Percentiles rank a stretch among this genome's conserved stretches.
phyloP scores from a whole-genome alignment of 2,113 vertebrate genomes.

The Nannospalax galili region DNA sequence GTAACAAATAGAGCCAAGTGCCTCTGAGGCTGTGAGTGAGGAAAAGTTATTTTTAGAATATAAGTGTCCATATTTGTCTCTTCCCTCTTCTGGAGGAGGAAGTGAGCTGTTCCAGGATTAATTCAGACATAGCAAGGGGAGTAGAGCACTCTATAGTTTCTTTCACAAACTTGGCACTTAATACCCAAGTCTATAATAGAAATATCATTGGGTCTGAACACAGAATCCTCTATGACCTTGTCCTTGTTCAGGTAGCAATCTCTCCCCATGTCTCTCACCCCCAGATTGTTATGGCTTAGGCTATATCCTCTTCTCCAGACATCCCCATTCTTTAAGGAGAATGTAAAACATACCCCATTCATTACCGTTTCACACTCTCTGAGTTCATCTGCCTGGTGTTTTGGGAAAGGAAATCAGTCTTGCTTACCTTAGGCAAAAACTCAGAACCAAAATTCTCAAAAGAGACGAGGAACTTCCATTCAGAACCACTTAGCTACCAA shows the following conservation, averaged over 20 bases:
- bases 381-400: neutral
- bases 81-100: neutral
- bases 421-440: constrained; percentile 14
- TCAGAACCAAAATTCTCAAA: neutral
- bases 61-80: neutral
- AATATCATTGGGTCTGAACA: neutral
- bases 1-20: neutral
- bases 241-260: neutral
- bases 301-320: neutral
- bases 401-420: constrained; percentile 13
- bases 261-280: neutral
- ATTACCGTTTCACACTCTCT: neutral
- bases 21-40: neutral
- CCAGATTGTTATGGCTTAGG: neutral
- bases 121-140: neutral
- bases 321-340: neutral
- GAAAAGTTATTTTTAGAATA: neutral
- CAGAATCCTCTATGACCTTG: neutral
- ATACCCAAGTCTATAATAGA: neutral
- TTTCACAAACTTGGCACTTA: neutral
- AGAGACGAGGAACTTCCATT: neutral
- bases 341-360: neutral
- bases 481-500: neutral
- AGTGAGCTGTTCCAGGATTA: neutral
- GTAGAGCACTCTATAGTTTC: neutral